Evolutionary conservation across 2,113 vertebrate genomes (phyloP).

Genomic region (Oreochromis tanganicae): DNA sequence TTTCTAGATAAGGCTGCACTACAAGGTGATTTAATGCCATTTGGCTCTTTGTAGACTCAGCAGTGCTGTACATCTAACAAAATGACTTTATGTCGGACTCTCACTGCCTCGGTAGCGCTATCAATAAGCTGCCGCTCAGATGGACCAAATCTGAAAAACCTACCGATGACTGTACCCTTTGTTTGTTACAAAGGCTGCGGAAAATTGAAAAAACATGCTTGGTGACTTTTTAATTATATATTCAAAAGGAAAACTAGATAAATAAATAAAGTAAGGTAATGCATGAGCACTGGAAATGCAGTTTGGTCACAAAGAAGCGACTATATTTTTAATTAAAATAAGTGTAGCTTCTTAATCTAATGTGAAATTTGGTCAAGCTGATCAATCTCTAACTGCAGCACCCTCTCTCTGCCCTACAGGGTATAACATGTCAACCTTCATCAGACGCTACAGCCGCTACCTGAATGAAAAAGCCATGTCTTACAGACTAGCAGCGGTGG

Average conservation of each 20-base stretch:
- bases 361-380: background rate
- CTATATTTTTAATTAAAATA: background rate
- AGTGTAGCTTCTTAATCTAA: background rate
- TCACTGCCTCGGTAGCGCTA: slow-evolving; percentile 1
- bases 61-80: slow-evolving; percentile 39
- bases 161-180: background rate
- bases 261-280: background rate
- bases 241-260: background rate
- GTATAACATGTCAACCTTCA: slow-evolving; percentile 91
- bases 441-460: slow-evolving; percentile 94
- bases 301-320: background rate
- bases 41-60: slow-evolving; percentile 52
- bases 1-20: slow-evolving; percentile 89
- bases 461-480: slow-evolving; percentile 97
- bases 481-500: slow-evolving; percentile 94
- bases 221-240: background rate
- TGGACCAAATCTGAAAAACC: background rate
- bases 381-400: background rate
- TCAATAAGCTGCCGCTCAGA: slow-evolving; percentile 33
- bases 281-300: background rate
- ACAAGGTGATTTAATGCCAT: slow-evolving; percentile 79
- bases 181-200: background rate
- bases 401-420: slow-evolving; percentile 62
- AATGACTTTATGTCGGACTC: slow-evolving; percentile 46
- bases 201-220: background rate